These are phyloP conservation scores for Synergus umbraculus DNA, from an alignment of 2,888 invertebrate genomes.

Conservation along the genomic window DNA sequence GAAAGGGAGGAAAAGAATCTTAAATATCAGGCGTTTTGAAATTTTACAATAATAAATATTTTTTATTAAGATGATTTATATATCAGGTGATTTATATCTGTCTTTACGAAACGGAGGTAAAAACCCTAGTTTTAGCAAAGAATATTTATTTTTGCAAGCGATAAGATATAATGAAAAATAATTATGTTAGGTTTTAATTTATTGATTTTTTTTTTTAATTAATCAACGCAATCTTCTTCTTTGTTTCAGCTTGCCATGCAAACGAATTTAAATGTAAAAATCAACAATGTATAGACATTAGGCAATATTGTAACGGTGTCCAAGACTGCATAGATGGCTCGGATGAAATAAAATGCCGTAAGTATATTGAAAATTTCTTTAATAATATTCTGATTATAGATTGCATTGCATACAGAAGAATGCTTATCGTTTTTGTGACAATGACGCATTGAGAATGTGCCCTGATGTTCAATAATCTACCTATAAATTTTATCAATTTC, in stretches of 20 bases:
- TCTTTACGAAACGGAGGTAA: too few relatives aligned
- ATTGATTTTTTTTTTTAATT: too few relatives aligned
- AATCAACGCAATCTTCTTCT: conserved; percentile 40
- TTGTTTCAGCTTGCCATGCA: conserved; percentile 78
- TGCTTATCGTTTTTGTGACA: not conserved
- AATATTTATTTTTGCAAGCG: too few relatives aligned
- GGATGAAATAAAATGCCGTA: conserved; percentile 84
- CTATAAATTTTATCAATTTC: not conserved
- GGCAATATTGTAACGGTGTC: conserved; percentile 79
- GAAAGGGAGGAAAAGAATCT: not conserved
- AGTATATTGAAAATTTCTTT: conserved; percentile 56
- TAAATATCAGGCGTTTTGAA: too few relatives aligned
- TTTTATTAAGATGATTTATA: too few relatives aligned
- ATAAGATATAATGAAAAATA: too few relatives aligned
- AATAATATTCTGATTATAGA: not conserved
- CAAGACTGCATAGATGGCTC: conserved; percentile 81
- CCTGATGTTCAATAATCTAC: not conserved
- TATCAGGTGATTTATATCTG: too few relatives aligned
- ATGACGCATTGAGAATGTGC: not conserved
- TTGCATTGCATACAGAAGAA: not conserved
- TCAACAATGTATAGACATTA: conserved; percentile 80
- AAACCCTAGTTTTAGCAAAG: too few relatives aligned
- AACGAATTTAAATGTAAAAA: conserved; percentile 82
- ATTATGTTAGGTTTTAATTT: too few relatives aligned
- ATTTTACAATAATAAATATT: too few relatives aligned